Base-by-base conservation (phyloP, 2,888 invertebrate species). In the Laspeyria flexula region DNA sequence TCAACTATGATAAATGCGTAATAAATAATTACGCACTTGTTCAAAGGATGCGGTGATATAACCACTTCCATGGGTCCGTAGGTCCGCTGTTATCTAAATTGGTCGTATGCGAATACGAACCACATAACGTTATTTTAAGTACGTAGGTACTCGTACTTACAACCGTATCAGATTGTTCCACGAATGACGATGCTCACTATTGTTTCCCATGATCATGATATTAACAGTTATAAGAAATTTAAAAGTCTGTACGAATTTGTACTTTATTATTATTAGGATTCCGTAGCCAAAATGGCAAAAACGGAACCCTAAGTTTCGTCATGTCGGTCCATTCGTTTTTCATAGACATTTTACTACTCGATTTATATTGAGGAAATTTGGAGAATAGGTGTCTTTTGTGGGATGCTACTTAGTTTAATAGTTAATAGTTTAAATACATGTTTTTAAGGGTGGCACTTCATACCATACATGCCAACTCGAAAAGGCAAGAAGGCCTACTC, bases 31-130 rank as follows among this genome's bases (percentile, higher is more conserved):
- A 10, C 40, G 47, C 49, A 39, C 66, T 66, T 65, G 52, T 16
- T 16, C 18, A 35, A 10, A 65, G 65, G 72, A 72, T 65, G 66
- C 70, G 71, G 58, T 55, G 48, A 50, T 54, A 52, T 61, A 55
- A 60, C 58, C 62, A 53, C 61, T 57, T 56, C 55, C 56, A 51
- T 57, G 40, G 63, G 59, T 53, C 59, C 50, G 48, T 63, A 16
- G 18, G 60, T 23, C 43, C n/a, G 11, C 38, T 34, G 43, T 37
- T 67, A 54, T 54, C 55, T 54, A 50, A 58, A 61, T 51, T 54
- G 41, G 34, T 43, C 29, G 37, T 44, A 49, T 47, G 33, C 53
- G 30, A 33, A 49, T 47, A 38, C 51, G 30, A 35, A 50, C 49
- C 43, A 53, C 34, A 48, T 46, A 57, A 43, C 37, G 39, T 43